Evolutionary conservation across 2,797 vertebrate genomes (phyloP).

Genomic region (Pseudochromis fuscus): DNA sequence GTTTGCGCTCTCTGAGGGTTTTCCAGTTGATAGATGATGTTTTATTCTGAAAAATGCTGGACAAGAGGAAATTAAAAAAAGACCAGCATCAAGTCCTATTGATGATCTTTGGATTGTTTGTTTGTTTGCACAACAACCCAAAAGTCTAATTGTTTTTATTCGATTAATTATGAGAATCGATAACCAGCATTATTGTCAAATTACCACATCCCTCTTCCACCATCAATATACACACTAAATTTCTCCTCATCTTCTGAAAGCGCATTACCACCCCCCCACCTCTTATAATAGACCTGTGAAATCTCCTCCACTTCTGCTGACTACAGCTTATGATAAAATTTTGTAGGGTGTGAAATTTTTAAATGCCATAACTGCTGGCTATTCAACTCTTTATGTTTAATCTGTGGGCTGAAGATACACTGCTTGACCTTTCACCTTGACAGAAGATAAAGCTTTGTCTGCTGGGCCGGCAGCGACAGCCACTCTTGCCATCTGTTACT

Average conservation of each 20-base stretch:
- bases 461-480: constrained; percentile 33
- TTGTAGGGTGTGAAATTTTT: constrained; percentile 60
- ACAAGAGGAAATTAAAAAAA: not conserved
- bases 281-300: constrained; percentile 16
- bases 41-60: not conserved
- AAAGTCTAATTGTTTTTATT: too few species aligned
- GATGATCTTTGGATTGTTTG: not conserved
- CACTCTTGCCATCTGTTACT: constrained; percentile 40
- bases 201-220: too few species aligned
- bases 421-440: constrained; percentile 67
- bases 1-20: too few species aligned
- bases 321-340: constrained; percentile 61
- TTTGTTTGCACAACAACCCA: not conserved
- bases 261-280: not conserved
- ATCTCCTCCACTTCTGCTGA: constrained; percentile 59
- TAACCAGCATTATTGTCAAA: too few species aligned
- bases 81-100: not conserved
- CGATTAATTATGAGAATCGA: too few species aligned
- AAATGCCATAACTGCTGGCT: constrained; percentile 61
- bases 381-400: constrained; percentile 59
- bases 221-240: not conserved
- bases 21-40: too few species aligned
- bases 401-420: constrained; percentile 42
- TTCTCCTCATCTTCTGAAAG: constrained; percentile 1
- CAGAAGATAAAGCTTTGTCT: constrained; percentile 51